Evolutionary conservation across 2,113 vertebrate species (phyloP).

Genomic region (Leuciscus idus): DNA sequence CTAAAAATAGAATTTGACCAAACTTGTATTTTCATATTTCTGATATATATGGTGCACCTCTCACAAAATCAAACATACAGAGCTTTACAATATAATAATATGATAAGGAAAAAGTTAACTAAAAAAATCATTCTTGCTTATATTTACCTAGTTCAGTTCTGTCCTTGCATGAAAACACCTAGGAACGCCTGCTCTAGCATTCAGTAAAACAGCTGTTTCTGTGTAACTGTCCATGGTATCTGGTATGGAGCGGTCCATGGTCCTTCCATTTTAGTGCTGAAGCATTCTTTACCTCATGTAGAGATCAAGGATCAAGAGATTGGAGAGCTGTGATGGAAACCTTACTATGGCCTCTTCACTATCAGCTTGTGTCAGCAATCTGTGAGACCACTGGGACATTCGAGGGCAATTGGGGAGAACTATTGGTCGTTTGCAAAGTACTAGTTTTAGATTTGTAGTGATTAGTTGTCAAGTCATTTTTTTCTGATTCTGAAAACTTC

Average conservation of each 20-base stretch:
- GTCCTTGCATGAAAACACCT: not conserved
- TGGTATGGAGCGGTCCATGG: not conserved
- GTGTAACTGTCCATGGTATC: not conserved
- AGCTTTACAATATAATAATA: not conserved
- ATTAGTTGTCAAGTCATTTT: conserved; percentile 5
- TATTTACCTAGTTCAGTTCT: not conserved
- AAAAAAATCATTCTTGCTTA: not conserved
- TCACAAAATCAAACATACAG: too few species aligned
- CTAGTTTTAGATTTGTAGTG: conserved; percentile 4
- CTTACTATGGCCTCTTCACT: conserved; percentile 22
- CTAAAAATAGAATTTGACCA: too few species aligned
- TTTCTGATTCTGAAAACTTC: not conserved
- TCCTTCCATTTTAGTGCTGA: conserved; percentile 15
- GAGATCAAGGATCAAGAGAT: conserved; percentile 26
- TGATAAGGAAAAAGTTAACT: not conserved
- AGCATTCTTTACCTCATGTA: conserved; percentile 12
- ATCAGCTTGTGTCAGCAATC: conserved; percentile 49
- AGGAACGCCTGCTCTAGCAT: not conserved
- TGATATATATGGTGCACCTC: not conserved
- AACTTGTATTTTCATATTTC: not conserved
- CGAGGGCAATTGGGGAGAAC: not conserved
- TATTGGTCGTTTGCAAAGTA: conserved; percentile 7
- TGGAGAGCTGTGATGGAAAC: conserved; percentile 27
- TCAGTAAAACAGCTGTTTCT: not conserved
- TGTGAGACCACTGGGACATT: conserved; percentile 14